A percentile compares a stretch with the other conserved stretches of the same genome.
These are phyloP conservation scores for Serranus cabrilla DNA, from an alignment of 2,797 vertebrate genomes.

Conservation along the genomic window DNA sequence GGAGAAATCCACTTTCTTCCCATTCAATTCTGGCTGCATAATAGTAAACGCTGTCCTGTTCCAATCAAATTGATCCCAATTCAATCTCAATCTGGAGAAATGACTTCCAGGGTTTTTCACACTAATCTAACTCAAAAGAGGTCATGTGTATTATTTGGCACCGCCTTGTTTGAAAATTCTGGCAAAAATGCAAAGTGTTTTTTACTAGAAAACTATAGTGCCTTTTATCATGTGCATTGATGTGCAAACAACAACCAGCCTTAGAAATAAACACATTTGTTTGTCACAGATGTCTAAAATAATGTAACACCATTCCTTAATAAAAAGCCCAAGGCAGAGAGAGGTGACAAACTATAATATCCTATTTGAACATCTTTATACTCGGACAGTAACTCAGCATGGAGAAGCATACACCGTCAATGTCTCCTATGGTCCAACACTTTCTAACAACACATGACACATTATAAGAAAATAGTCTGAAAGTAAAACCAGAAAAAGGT, in stretches of 20 bases:
- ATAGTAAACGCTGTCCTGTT: slow-evolving; percentile 1
- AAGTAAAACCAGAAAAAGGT: too few species aligned
- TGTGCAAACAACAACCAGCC: too few species aligned
- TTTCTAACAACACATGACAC: too few species aligned
- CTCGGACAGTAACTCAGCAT: too few species aligned
- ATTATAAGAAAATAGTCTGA: too few species aligned
- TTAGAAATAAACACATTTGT: neutral
- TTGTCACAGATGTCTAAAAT: neutral
- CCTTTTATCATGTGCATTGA: too few species aligned
- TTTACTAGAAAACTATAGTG: neutral
- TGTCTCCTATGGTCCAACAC: neutral
- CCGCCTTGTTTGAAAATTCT: neutral
- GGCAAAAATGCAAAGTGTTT: too few species aligned
- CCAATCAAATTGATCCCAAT: slow-evolving; percentile 25
- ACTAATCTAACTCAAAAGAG: neutral
- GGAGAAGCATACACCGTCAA: neutral
- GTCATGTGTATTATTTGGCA: neutral
- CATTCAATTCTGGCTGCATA: neutral
- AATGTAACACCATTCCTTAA: neutral
- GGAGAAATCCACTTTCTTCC: slow-evolving; percentile 8
- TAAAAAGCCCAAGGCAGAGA: too few species aligned
- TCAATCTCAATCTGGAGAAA: slow-evolving; percentile 25
- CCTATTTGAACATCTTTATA: too few species aligned
- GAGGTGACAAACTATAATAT: too few species aligned
- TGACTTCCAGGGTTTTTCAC: neutral